Conservation (phyloP, 2,113 vertebrate species). For the Leucosticte australis region DNA sequence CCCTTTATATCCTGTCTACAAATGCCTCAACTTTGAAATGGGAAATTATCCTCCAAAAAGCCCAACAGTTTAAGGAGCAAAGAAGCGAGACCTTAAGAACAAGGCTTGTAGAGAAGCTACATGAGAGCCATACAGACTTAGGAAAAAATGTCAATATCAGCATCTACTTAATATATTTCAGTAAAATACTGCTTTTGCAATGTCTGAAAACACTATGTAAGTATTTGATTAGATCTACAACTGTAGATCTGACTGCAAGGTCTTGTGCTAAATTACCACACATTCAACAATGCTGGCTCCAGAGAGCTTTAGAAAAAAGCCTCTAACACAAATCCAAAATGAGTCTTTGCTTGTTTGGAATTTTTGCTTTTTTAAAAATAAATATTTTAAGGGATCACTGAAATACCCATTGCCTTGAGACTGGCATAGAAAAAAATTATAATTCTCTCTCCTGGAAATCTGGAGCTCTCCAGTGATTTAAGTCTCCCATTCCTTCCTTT, state of each 20-base stretch:
- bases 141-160: not conserved
- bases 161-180: not conserved
- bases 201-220: not conserved
- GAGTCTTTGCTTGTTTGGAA: not conserved
- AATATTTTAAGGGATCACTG: not conserved
- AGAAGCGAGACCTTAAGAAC: not conserved
- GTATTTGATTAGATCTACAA: not conserved
- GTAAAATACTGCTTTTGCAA: not conserved
- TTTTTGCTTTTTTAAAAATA: not conserved
- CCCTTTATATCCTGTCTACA: not conserved
- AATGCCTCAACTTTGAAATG: not conserved
- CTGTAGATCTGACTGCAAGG: not conserved
- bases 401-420: not conserved
- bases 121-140: not conserved
- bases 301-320: not conserved
- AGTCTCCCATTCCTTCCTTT: not conserved
- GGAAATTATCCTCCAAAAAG: not conserved
- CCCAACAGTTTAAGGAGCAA: not conserved
- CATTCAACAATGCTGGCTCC: not conserved
- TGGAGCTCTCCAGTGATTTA: not conserved
- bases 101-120: not conserved
- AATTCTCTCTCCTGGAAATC: not conserved
- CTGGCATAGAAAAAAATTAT: not conserved
- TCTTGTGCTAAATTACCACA: not conserved
- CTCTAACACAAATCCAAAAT: not conserved